Evolutionary conservation across 2,888 invertebrate species (phyloP).

Genomic region (Flexamia atlantica): DNA sequence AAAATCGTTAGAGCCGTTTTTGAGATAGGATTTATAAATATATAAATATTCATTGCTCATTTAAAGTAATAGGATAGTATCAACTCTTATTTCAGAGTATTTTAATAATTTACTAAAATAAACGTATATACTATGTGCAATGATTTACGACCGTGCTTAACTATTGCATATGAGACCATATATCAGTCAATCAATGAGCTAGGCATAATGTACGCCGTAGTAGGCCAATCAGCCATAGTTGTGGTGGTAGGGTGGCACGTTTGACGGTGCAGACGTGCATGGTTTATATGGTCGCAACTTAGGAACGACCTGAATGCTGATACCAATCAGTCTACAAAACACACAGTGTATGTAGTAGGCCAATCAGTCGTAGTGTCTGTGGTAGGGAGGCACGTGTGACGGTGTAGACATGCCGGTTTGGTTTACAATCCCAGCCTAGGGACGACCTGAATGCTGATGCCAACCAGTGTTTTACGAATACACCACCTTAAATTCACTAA

Average conservation of each 20-base stretch:
- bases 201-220: too few species aligned
- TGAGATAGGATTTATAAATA: too few species aligned
- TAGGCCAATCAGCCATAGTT: neutral
- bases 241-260: neutral
- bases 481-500: neutral
- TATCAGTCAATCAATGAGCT: too few species aligned
- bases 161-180: too few species aligned
- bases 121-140: too few species aligned
- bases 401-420: neutral
- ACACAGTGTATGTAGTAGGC: neutral
- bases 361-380: neutral
- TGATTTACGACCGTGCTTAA: too few species aligned
- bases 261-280: neutral
- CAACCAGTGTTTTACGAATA: neutral
- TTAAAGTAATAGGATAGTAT: too few species aligned
- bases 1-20: too few species aligned
- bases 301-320: neutral
- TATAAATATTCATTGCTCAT: too few species aligned
- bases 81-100: too few species aligned
- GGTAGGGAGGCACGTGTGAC: neutral
- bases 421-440: neutral
- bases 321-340: neutral
- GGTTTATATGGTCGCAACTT: neutral
- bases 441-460: conserved; percentile 15
- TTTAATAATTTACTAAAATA: too few species aligned